Percentiles rank a stretch among this genome's conserved stretches.
Evolutionary conservation across 2,888 invertebrate genomes (phyloP).

Genomic region (Sphinx pinastri): DNA sequence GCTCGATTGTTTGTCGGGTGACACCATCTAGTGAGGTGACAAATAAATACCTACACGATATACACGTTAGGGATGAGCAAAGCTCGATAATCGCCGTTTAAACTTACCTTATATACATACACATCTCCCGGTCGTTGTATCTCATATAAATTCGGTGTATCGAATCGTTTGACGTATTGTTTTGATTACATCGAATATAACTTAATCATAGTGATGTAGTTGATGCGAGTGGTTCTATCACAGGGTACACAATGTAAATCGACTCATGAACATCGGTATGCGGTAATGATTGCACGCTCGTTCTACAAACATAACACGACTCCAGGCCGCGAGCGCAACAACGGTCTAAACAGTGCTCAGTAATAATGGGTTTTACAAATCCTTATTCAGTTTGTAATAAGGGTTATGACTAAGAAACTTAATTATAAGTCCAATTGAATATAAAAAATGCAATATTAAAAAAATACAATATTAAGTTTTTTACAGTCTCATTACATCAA

Average conservation of each 20-base stretch:
- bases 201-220: conserved; percentile 22
- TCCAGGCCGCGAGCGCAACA: no score
- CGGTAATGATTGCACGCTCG: background rate
- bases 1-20: conserved; percentile 8
- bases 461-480: no score
- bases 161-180: conserved; percentile 15
- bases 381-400: no score
- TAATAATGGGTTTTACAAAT: no score
- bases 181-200: conserved; percentile 8
- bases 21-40: background rate
- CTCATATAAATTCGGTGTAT: conserved; percentile 22
- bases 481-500: no score
- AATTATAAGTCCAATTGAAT: no score
- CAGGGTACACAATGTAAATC: background rate
- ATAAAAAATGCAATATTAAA: no score
- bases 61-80: background rate
- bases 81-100: background rate
- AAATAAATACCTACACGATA: background rate
- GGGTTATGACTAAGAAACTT: no score
- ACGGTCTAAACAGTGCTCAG: no score
- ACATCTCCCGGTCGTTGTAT: conserved; percentile 17
- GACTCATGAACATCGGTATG: background rate
- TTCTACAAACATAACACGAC: background rate
- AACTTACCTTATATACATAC: conserved; percentile 14
- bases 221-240: conserved; percentile 3